phyloP scores from a whole-genome alignment of 1,140 invertebrate species.

The Conopomorpha cramerella region DNA sequence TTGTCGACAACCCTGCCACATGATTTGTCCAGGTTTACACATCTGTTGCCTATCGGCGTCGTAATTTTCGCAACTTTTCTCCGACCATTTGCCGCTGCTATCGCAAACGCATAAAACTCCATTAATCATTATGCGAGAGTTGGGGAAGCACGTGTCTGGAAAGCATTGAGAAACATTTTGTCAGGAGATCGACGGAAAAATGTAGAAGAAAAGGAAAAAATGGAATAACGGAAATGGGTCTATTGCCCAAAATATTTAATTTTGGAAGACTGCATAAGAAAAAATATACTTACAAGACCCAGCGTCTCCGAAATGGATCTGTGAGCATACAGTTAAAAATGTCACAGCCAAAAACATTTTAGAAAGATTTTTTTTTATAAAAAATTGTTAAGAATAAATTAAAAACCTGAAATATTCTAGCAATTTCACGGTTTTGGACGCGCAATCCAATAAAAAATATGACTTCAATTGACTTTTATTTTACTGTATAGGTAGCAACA shows the following conservation, averaged over 20 bases:
- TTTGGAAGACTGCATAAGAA: no score
- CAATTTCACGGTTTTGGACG: constrained; percentile 13
- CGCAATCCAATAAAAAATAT: constrained; percentile 12
- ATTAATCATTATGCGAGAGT: constrained; percentile 24
- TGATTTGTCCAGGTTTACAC: constrained; percentile 23
- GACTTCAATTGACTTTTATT: constrained; percentile 8
- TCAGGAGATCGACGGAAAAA: constrained; percentile 1
- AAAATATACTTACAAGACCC: constrained; percentile 23
- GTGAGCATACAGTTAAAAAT: constrained; percentile 21
- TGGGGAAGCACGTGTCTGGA: constrained; percentile 25
- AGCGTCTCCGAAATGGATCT: constrained; percentile 9
- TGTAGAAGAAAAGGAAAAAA: not conserved
- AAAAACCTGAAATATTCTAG: constrained; percentile 14
- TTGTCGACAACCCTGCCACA: constrained; percentile 26
- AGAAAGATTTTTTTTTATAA: constrained; percentile 5
- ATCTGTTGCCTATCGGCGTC: no score
- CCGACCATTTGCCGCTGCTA: constrained; percentile 17
- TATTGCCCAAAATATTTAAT: no score
- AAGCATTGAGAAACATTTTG: constrained; percentile 8
- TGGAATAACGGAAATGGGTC: no score
- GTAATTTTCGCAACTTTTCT: constrained; percentile 18
- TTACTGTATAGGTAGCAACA: no score
- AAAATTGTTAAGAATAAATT: constrained; percentile 5
- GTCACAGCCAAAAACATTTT: constrained; percentile 20
- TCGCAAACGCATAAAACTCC: constrained; percentile 27